Evolutionary conservation across 2,797 vertebrate genomes (phyloP).

Genomic region (Channallabes apus): DNA sequence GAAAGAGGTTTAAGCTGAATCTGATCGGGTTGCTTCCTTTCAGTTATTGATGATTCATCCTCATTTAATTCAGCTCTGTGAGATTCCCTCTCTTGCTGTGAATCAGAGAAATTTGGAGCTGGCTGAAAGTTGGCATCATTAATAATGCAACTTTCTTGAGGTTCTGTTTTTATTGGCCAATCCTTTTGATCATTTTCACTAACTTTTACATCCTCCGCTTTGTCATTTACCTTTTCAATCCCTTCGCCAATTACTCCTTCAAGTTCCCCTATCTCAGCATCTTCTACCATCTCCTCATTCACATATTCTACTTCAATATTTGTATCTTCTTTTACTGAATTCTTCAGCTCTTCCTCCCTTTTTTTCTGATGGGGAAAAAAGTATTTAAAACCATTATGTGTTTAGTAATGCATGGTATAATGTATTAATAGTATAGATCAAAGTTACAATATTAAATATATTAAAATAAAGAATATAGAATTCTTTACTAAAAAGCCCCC

Average conservation of each 20-base stretch:
- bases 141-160: constrained; percentile 16
- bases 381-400: not conserved
- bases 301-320: constrained; percentile 56
- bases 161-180: constrained; percentile 36
- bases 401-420: not conserved
- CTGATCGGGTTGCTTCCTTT: constrained; percentile 35
- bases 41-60: constrained; percentile 28
- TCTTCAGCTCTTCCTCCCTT: constrained; percentile 59
- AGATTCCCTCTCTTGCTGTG: constrained; percentile 39
- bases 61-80: constrained; percentile 33
- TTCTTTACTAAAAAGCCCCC: too few relatives aligned
- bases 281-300: constrained; percentile 67
- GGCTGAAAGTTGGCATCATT: constrained; percentile 16
- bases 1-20: constrained; percentile 34
- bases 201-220: constrained; percentile 54
- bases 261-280: constrained; percentile 58
- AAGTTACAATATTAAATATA: not conserved
- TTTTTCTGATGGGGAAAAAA: constrained; percentile 65
- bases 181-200: constrained; percentile 30
- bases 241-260: constrained; percentile 69
- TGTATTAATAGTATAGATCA: not conserved
- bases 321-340: constrained; percentile 63
- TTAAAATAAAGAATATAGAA: not conserved
- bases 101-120: constrained; percentile 34
- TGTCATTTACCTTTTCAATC: constrained; percentile 67